These are phyloP conservation scores for Physella acuta DNA, from an alignment of 1,140 invertebrate species.

Conservation along the genomic window DNA sequence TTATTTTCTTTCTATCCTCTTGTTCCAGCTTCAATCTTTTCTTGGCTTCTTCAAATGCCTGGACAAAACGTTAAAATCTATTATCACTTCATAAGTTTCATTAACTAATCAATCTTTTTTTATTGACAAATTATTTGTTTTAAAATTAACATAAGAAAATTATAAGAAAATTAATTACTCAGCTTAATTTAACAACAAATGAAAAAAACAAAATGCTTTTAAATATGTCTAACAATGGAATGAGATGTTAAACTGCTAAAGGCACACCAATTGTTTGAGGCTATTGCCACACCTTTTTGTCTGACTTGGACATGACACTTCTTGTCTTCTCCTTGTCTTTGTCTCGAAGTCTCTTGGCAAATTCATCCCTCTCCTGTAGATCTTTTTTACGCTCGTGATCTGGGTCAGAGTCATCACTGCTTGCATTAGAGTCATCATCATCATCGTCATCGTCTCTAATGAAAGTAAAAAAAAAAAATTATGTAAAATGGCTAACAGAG, in stretches of 20 bases:
- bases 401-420: slow-evolving; percentile 34
- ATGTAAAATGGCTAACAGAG: too few relatives aligned
- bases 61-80: too few relatives aligned
- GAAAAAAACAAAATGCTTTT: background rate
- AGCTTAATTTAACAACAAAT: background rate
- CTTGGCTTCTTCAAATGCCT: slow-evolving; percentile 85
- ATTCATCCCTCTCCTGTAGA: slow-evolving; percentile 90
- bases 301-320: slow-evolving; percentile 71
- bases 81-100: too few relatives aligned
- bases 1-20: slow-evolving; percentile 78
- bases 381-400: slow-evolving; percentile 73
- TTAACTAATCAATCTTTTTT: too few relatives aligned
- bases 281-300: slow-evolving; percentile 65
- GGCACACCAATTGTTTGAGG: too few relatives aligned
- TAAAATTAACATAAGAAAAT: background rate
- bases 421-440: background rate
- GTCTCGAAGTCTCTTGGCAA: slow-evolving; percentile 82
- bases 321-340: slow-evolving; percentile 88
- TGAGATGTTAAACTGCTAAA: too few relatives aligned
- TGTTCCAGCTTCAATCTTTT: slow-evolving; percentile 79
- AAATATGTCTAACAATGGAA: too few relatives aligned
- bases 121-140: background rate
- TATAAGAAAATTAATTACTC: background rate
- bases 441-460: background rate
- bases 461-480: background rate